Conservation (phyloP, 2,888 invertebrate genomes). For the Agriotes lineatus region DNA sequence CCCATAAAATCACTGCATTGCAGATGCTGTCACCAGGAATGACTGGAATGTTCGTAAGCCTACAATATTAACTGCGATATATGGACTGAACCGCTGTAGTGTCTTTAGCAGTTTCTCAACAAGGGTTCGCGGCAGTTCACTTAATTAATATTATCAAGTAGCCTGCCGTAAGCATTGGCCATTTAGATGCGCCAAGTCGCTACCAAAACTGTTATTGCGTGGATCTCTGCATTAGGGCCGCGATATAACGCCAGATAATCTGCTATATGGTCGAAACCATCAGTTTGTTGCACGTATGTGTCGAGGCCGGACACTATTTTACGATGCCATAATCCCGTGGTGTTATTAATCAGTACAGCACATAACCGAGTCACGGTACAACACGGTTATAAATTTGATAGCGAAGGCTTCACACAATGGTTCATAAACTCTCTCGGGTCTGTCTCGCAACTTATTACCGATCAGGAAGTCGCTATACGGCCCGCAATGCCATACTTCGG, state of each 20-base stretch:
- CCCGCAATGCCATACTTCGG: neutral
- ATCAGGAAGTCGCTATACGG: slow-evolving; percentile 21
- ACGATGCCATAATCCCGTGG: slow-evolving; percentile 24
- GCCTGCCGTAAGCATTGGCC: neutral
- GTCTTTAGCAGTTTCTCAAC: too few species aligned
- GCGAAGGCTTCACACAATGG: slow-evolving; percentile 31
- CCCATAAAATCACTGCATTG: too few species aligned
- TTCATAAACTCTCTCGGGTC: slow-evolving; percentile 14
- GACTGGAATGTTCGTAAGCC: too few species aligned
- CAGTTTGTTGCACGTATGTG: slow-evolving; percentile 13
- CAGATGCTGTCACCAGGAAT: too few species aligned
- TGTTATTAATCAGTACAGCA: slow-evolving; percentile 30
- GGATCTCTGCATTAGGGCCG: neutral
- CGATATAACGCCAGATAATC: neutral
- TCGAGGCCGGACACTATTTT: slow-evolving; percentile 3
- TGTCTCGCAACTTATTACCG: slow-evolving; percentile 26
- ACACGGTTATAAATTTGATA: slow-evolving; percentile 34
- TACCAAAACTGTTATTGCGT: neutral
- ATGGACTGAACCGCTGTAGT: too few species aligned
- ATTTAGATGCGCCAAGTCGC: neutral
- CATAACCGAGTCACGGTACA: slow-evolving; percentile 26
- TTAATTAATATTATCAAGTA: neutral
- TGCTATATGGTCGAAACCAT: neutral
- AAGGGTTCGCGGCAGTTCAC: too few species aligned
- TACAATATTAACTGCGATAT: too few species aligned